phyloP scores from a whole-genome alignment of 2,888 invertebrate species.

The Ichneumoninae sp. region DNA sequence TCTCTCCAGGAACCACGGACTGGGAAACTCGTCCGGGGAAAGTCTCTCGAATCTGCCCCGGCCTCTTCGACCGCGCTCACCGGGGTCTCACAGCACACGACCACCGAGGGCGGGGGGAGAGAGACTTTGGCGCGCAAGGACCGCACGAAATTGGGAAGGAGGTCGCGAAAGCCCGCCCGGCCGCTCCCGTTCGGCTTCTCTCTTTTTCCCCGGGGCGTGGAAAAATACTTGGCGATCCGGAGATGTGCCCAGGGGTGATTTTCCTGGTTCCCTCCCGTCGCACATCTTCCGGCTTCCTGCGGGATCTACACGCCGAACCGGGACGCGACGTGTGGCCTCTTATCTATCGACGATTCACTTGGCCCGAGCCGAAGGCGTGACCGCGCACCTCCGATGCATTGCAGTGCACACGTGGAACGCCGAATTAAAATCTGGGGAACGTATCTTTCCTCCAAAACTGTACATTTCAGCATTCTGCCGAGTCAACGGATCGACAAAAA shows the following conservation, averaged over 20 bases:
- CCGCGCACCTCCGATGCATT: constrained; percentile 12
- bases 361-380: constrained; percentile 29
- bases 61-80: constrained; percentile 25
- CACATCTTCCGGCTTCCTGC: constrained; percentile 38
- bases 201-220: constrained; percentile 63
- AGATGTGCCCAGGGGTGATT: constrained; percentile 59
- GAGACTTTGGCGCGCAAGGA: constrained; percentile 49
- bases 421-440: background rate
- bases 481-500: too few species aligned
- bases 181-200: constrained; percentile 63
- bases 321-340: constrained; percentile 53
- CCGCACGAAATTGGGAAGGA: constrained; percentile 66
- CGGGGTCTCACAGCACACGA: constrained; percentile 42
- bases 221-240: constrained; percentile 67
- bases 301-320: constrained; percentile 43
- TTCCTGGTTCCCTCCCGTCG: constrained; percentile 39
- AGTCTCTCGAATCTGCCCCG: constrained; percentile 45
- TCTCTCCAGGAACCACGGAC: constrained; percentile 42
- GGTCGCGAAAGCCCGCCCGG: constrained; percentile 63
- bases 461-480: too few species aligned
- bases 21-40: constrained; percentile 34
- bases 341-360: constrained; percentile 58
- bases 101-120: constrained; percentile 8
- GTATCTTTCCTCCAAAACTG: too few species aligned
- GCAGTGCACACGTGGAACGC: background rate